Base-by-base conservation (phyloP, 2,113 vertebrate species). In the Amphiprion ocellaris region DNA sequence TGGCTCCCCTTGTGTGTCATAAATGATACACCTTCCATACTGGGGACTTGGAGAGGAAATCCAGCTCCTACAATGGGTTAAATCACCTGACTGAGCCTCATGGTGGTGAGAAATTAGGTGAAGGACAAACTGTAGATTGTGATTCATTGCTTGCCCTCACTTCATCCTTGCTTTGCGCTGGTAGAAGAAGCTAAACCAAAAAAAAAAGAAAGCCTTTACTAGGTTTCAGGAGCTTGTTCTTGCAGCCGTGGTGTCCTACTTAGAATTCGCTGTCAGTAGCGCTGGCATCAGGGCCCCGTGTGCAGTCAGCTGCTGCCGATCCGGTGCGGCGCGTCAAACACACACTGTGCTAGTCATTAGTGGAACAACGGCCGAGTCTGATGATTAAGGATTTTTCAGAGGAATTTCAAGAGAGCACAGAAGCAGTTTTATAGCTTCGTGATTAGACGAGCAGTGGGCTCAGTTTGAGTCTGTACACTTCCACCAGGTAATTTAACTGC, bases 231-330 rank as follows among this genome's bases (percentile, higher is more conserved):
- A 78, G 69, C 69, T 67, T 17, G 78, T 79, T 79, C 80, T 69
- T 24, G 17, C 85, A 72, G 87, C 78, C 30, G 21, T 4, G 44
- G 72, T 71, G 81, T 85, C 87, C 90, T 88, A 90, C 85, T 89
- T 92, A 87, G 79, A 63, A 80, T 90, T 82, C 66, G 19, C 84
- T 83, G 89, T 89, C 89, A 85, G 86, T 79, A 54, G 44, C n/a
- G 24, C 85, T 67, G 70, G 83, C 85, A 26, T 74, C 37, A n/a
- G 44, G 71, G 64, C 79, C 84, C 81, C 64, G 72, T 85, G 84
- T 90, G 82, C 89, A 90, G 84, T 81, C 82, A 70, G 68, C 89
- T 87, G 87, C 82, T 79, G 79, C 87, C 59, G 82, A 82, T 79
- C 71, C 50, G 67, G 70, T 24, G 52, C 74, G 44, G 26, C 65